These are phyloP conservation scores for Cyrtodaria siliqua DNA, from an alignment of 2,888 invertebrate species.

Conservation along the genomic window DNA sequence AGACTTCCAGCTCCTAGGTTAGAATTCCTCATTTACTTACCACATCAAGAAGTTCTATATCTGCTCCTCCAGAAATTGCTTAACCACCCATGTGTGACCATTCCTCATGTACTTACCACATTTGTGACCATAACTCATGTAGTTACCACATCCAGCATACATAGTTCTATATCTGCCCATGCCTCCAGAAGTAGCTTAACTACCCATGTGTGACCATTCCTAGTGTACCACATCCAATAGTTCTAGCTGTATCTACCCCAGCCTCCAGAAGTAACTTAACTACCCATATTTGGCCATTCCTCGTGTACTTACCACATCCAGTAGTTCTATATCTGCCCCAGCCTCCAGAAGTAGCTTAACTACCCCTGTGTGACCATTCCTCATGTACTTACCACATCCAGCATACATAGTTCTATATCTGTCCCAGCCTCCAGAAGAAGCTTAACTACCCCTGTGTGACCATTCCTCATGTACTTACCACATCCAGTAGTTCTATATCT, in stretches of 20 bases:
- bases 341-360: too few species aligned
- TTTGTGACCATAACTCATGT: too few species aligned
- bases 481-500: conserved; percentile 58
- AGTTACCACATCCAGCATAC: conserved; percentile 70
- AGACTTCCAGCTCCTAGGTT: too few species aligned
- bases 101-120: too few species aligned
- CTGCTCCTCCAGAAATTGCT: too few species aligned
- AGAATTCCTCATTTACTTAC: too few species aligned
- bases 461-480: conserved; percentile 63
- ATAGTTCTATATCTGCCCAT: conserved; percentile 61
- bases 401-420: conserved; percentile 43
- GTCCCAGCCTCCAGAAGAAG: conserved; percentile 69
- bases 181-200: conserved; percentile 68
- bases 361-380: too few species aligned
- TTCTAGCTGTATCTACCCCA: conserved; percentile 63
- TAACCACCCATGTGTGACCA: too few species aligned
- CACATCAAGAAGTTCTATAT: too few species aligned
- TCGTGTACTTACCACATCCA: too few species aligned
- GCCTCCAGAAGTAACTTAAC: conserved; percentile 68
- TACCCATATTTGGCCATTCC: conserved; percentile 62
- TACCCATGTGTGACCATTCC: conserved; percentile 64
- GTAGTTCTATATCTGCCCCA: too few species aligned
- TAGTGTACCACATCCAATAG: conserved; percentile 55
- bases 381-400: conserved; percentile 65
- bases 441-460: conserved; percentile 64